Conservation (phyloP, 30 jellyfish, hydroid and myxozoan species). For the Cassiopea andromeda region DNA sequence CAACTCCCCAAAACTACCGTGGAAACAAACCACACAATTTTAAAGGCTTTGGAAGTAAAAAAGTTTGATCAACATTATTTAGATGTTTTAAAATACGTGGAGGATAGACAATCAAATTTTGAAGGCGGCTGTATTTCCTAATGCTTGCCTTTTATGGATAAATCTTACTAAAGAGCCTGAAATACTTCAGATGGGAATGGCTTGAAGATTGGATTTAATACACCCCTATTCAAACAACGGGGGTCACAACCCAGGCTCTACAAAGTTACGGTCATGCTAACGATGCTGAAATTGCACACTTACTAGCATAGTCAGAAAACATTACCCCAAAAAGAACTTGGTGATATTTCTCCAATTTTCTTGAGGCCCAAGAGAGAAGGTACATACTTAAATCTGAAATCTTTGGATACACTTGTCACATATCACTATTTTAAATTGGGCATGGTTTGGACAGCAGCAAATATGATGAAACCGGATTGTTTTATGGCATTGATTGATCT, state of each 20-base stretch:
- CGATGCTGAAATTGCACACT: conserved; percentile 2
- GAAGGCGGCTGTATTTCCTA: conserved; percentile 31
- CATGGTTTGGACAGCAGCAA: conserved; percentile 14
- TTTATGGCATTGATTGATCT: conserved; percentile 9
- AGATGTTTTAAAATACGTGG: conserved; percentile 15
- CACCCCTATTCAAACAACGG: neutral
- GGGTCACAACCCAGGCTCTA: neutral
- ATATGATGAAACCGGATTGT: conserved; percentile 17
- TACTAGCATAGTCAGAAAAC: conserved; percentile 4
- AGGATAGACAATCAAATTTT: conserved; percentile 24
- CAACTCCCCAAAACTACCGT: neutral
- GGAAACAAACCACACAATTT: conserved; percentile 8
- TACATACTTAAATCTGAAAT: conserved; percentile 21
- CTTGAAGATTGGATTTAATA: neutral
- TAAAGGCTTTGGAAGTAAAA: conserved; percentile 2
- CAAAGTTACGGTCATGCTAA: neutral
- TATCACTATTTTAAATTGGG: conserved; percentile 36
- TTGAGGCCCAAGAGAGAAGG: conserved; percentile 35
- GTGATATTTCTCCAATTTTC: conserved; percentile 39
- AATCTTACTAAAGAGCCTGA: neutral
- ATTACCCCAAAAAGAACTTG: neutral
- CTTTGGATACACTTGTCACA: conserved; percentile 10
- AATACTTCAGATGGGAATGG: conserved; percentile 25
- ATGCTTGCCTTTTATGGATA: conserved; percentile 18
- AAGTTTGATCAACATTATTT: conserved; percentile 8